Evolutionary conservation across 2,888 invertebrate species (phyloP).

Genomic region (Drosophila barbarae): DNA sequence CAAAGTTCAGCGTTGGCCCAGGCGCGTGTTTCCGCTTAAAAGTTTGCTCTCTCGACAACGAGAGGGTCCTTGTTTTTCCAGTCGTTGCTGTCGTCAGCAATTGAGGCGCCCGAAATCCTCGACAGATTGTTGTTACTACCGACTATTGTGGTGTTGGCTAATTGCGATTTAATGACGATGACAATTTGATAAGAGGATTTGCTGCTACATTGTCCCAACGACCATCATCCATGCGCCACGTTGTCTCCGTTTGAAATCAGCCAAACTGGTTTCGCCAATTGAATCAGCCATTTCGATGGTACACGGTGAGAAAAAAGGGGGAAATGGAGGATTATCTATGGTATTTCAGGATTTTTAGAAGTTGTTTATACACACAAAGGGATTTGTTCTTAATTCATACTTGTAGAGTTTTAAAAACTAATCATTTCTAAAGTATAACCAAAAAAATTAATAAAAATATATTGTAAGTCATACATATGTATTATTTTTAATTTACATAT

Average conservation of each 20-base stretch:
- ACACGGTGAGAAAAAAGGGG: neutral
- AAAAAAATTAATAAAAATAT: no score
- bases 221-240: slow-evolving; percentile 22
- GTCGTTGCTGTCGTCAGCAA: slow-evolving; percentile 38
- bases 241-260: slow-evolving; percentile 20
- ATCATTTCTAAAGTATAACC: no score
- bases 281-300: slow-evolving; percentile 34
- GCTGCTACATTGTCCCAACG: slow-evolving; percentile 24
- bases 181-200: slow-evolving; percentile 55
- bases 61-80: slow-evolving; percentile 23
- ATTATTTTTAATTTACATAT: neutral
- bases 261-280: slow-evolving; percentile 36
- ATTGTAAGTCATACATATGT: neutral
- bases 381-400: no score
- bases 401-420: no score
- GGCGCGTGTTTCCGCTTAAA: slow-evolving; percentile 69
- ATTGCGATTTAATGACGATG: slow-evolving; percentile 68
- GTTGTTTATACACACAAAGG: neutral
- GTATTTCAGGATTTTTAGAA: neutral
- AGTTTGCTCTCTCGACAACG: slow-evolving; percentile 35
- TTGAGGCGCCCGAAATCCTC: slow-evolving; percentile 41
- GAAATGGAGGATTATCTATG: neutral
- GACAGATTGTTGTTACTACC: slow-evolving; percentile 45
- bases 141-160: slow-evolving; percentile 42
- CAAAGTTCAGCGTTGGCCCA: slow-evolving; percentile 41